phyloP scores from a whole-genome alignment of 2,888 invertebrate species.

The Harpagoxenus sublaevis region DNA sequence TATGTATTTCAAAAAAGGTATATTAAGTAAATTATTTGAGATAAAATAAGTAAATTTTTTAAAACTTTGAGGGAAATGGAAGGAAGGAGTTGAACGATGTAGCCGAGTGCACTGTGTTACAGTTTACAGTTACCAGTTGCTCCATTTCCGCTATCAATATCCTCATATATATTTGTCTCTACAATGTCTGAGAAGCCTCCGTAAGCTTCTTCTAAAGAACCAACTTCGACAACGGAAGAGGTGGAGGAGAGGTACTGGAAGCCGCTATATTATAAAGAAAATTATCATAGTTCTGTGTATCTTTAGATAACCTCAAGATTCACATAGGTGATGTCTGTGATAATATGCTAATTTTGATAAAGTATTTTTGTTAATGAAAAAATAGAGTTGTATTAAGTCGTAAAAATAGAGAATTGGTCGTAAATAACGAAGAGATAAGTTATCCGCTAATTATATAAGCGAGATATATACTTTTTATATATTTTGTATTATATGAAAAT shows the following conservation, averaged over 20 bases:
- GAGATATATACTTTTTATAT: constrained; percentile 4
- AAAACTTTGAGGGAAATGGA: not conserved
- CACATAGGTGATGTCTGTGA: constrained; percentile 28
- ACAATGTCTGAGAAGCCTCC: constrained; percentile 5
- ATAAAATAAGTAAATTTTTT: not conserved
- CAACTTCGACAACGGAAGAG: not conserved
- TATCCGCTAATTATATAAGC: constrained; percentile 60
- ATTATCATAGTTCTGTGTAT: constrained; percentile 29
- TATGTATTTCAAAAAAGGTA: not conserved
- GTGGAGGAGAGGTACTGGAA: not conserved
- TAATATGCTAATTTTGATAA: constrained; percentile 55
- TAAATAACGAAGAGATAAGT: constrained; percentile 63
- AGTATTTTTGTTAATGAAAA: constrained; percentile 54
- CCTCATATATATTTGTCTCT: constrained; percentile 12
- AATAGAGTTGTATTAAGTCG: not conserved
- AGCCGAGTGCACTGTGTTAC: not conserved
- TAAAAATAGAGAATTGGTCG: not conserved
- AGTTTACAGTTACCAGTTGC: not conserved
- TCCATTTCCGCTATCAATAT: constrained; percentile 18
- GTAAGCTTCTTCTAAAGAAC: constrained; percentile 29
- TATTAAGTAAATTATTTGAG: not conserved
- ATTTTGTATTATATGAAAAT: not conserved
- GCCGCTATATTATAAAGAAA: constrained; percentile 39
- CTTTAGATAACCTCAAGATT: constrained; percentile 65
- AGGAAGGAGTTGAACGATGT: not conserved